These are phyloP conservation scores for Leptatherina wallacei DNA, from an alignment of 2,797 vertebrate species.

Conservation along the genomic window DNA sequence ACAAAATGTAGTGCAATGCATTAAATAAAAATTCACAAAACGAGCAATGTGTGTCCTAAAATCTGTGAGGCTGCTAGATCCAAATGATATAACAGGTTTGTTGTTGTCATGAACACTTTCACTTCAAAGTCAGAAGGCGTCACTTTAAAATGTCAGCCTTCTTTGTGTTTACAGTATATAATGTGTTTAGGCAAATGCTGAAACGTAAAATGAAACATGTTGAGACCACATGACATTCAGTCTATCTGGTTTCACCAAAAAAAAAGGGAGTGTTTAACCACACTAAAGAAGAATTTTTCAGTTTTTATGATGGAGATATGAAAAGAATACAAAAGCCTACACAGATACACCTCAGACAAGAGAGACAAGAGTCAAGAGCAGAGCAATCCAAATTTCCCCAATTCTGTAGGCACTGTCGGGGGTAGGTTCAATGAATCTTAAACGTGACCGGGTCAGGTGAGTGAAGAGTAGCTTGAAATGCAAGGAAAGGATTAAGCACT, in stretches of 20 bases:
- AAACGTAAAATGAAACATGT: conserved; percentile 8
- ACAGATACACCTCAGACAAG: not conserved
- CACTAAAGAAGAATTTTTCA: not conserved
- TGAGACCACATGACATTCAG: not conserved
- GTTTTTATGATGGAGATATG: not conserved
- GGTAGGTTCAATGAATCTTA: not conserved
- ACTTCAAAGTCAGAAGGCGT: not conserved
- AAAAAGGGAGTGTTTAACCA: not conserved
- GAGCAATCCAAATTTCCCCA: not conserved
- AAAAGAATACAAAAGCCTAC: not conserved
- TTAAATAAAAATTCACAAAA: not conserved
- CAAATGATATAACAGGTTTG: not conserved
- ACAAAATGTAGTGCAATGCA: not conserved
- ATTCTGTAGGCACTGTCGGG: not conserved
- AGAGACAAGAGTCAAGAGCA: not conserved
- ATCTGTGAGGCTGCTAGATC: not conserved
- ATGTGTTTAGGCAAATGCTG: not conserved
- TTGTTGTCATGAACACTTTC: conserved; percentile 8
- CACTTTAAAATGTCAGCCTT: conserved; percentile 22
- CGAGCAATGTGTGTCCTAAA: not conserved
- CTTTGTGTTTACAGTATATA: conserved; percentile 11
- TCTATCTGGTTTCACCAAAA: not conserved
- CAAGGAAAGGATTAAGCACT: conserved; percentile 62
- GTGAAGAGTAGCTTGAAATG: conserved; percentile 33
- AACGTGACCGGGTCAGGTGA: conserved; percentile 30